Base-by-base conservation (phyloP, 2,797 vertebrate genomes). In the Schizopygopsis pylzovi region DNA sequence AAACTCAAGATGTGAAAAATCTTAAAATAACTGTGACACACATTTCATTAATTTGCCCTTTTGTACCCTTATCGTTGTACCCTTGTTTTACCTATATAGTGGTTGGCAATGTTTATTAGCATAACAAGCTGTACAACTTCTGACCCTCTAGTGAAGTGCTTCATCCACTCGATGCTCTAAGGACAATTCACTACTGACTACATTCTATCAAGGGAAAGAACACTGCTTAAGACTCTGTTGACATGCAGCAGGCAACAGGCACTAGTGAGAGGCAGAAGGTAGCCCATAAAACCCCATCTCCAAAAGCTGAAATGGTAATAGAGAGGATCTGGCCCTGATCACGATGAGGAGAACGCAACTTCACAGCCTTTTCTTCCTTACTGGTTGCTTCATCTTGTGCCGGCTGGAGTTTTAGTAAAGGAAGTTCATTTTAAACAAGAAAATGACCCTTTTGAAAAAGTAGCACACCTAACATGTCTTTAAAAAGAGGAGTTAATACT, bases 401-500 rank as follows among this genome's bases (percentile, higher is more conserved):
- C 20, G 72, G 84, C 91, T 93, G 59, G 39, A 87, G 82, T 88
- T 68, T 88, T 45, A 85, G 68, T 88, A 37, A 49, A 82, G 59
- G 86, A 10, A 89, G 83, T 68, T 37, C 2, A 76, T 52, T 85
- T 80, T 70, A 79, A 76, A 67, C 56, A 71, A 59, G 56, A 33
- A 63, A 61, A 80, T 61, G 15, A 63, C 22, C 54, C 4, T 20
- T 41, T 49, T 63, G 33, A 68, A 13, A 67, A 16, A 45, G 8
- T 18, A 45, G 9, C 16, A 20, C 47, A 63, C 6, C 4, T 72
- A 76, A 39, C 47, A 63, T 20, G 73, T 1, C 52, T 73, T 2
- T 63, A 28, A 65, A 56, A 56, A 56, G 54, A 18, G 18, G 52
- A 20, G 3, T 47, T 47, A 47, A 13, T 13, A 20, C 52, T 20